Base-by-base conservation (phyloP, 2,888 invertebrate species). In the Drosophila mettleri region DNA sequence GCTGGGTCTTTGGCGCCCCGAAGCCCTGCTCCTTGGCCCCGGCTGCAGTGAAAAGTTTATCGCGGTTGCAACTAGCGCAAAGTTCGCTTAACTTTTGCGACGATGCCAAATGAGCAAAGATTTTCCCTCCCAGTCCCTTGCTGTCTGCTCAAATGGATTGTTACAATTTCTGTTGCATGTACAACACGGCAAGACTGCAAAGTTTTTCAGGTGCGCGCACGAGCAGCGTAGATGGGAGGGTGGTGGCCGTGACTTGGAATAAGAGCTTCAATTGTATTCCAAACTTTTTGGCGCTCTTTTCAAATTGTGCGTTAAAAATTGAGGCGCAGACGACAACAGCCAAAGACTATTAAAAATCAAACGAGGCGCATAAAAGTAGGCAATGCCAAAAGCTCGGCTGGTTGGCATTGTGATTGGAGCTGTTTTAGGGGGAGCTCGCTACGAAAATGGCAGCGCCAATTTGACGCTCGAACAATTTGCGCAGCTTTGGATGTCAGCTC, bases 391-490 rank as follows among this genome's bases (percentile, higher is more conserved):
- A 49, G 22, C 20, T 31, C 39, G 24, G 53, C 34, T 3, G 10
- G n/a, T 46, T 2, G 9, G 27, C 18, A 12, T 45, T 1, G 2
- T 10, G 0, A 34, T n/a, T 2, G 38, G 0, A n/a, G 4, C 2
- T 8, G n/a, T 29, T 4, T 8, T 24, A n/a, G 18, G 31, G 49
- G 20, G 31, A 36, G 45, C 34, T 34, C 33, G 45, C 34, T 34
- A 33, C 61, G 22, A 33, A 62, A 72, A 72, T 81, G 82, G 82
- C 82, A 85, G 75, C 75, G 88, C 82, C 88, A 83, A 86, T 83
- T 83, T 88, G 78, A 88, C 86, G 86, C 86, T 83, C 60, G 84
- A 88, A 88, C 84, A 83, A 88, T 88, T 86, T 88, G 84, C 88
- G 76, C 83, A 86, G 88, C 83, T 88, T 88, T 82, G 82, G 88